Conservation (phyloP, 1,140 invertebrate species). For the Tetramorium parvispinum region DNA sequence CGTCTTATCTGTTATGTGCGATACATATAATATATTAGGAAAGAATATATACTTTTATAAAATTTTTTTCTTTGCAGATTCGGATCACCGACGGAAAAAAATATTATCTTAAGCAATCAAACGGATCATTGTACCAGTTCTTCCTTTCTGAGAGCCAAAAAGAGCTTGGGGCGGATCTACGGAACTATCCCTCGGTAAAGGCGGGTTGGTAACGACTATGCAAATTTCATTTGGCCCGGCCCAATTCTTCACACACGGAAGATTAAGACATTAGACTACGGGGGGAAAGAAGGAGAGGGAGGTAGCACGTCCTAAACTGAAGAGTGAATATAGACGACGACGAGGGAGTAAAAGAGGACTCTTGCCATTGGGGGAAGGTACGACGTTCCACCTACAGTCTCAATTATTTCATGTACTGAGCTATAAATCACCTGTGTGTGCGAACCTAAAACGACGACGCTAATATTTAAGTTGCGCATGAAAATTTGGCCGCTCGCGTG, state of each 20-base stretch:
- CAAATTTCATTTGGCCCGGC: slow-evolving; percentile 77
- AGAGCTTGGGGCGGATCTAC: slow-evolving; percentile 56
- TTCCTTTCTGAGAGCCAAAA: slow-evolving; percentile 61
- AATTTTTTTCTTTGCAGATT: slow-evolving; percentile 13
- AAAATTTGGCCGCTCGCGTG: slow-evolving; percentile 55
- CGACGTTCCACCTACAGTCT: slow-evolving; percentile 59
- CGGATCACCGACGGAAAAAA: background rate
- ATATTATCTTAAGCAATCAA: slow-evolving; percentile 69
- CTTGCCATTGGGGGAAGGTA: slow-evolving; percentile 33
- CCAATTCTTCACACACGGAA: slow-evolving; percentile 77
- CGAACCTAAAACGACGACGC: slow-evolving; percentile 63
- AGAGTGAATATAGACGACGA: slow-evolving; percentile 58
- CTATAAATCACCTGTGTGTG: slow-evolving; percentile 64
- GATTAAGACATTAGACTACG: slow-evolving; percentile 78
- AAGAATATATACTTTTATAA: background rate
- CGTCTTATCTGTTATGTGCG: background rate
- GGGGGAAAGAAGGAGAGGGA: background rate
- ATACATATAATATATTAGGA: background rate
- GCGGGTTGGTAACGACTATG: slow-evolving; percentile 77
- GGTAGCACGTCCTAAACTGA: slow-evolving; percentile 56
- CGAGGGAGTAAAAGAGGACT: slow-evolving; percentile 45
- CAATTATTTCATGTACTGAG: slow-evolving; percentile 64
- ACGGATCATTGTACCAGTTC: slow-evolving; percentile 42
- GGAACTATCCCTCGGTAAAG: slow-evolving; percentile 68
- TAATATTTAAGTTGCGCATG: slow-evolving; percentile 64